These are phyloP conservation scores for Drosophila nikananu DNA, from an alignment of 1,140 invertebrate species.

Conservation along the genomic window DNA sequence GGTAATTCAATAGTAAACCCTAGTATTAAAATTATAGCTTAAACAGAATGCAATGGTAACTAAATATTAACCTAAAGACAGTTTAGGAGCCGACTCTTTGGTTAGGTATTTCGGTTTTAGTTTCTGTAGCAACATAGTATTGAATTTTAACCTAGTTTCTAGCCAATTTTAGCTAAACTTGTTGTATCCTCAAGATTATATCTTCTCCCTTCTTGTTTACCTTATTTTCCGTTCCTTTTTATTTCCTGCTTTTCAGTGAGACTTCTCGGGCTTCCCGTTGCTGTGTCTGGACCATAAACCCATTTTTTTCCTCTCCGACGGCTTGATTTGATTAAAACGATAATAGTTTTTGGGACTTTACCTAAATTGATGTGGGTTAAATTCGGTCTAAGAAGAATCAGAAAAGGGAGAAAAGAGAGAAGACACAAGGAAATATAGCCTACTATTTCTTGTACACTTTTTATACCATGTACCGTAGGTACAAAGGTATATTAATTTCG, in stretches of 20 bases:
- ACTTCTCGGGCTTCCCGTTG: slow-evolving; percentile 7
- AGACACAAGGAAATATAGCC: background rate
- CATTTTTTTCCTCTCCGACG: slow-evolving; percentile 26
- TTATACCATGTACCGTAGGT: too few relatives aligned
- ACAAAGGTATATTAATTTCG: too few relatives aligned
- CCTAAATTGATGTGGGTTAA: slow-evolving; percentile 70
- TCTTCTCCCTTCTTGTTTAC: slow-evolving; percentile 19
- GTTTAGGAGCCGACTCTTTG: background rate
- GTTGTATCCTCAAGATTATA: slow-evolving; percentile 8
- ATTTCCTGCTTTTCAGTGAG: slow-evolving; percentile 26
- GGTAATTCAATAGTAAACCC: too few relatives aligned
- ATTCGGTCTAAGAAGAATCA: slow-evolving; percentile 9
- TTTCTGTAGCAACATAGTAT: background rate
- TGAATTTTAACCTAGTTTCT: background rate
- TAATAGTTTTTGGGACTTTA: slow-evolving; percentile 79
- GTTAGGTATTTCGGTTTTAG: too few relatives aligned
- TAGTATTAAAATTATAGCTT: background rate
- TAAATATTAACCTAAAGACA: background rate
- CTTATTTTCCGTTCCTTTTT: slow-evolving; percentile 4
- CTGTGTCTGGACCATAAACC: slow-evolving; percentile 2
- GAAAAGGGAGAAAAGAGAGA: background rate
- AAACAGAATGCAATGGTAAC: background rate
- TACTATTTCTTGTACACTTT: background rate
- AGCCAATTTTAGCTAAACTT: background rate
- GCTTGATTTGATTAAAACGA: slow-evolving; percentile 77